Percentiles rank a stretch among this genome's conserved stretches.
phyloP scores from a whole-genome alignment of 1,140 invertebrate genomes.

The Micrasema longulum region DNA sequence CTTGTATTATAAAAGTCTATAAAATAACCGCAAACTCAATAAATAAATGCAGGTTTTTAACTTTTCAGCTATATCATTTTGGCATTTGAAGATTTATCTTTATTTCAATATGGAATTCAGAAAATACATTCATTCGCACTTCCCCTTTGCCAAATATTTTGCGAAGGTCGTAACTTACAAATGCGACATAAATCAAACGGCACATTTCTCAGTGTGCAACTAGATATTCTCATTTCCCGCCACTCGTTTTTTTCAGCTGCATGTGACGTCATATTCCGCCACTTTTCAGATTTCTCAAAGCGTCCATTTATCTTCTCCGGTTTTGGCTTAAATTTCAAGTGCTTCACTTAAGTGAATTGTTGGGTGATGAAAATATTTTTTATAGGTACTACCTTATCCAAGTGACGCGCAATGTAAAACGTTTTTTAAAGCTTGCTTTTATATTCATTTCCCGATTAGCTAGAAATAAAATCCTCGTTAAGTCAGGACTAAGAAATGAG shows the following conservation, averaged over 20 bases:
- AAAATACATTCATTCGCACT: background rate
- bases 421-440: no score
- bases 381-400: no score
- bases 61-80: no score
- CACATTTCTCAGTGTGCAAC: background rate
- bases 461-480: no score
- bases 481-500: no score
- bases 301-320: conserved; percentile 10
- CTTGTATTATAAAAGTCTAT: no score
- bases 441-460: no score
- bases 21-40: no score
- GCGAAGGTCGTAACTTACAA: background rate
- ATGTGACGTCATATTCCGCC: conserved; percentile 17
- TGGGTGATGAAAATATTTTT: background rate
- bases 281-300: conserved; percentile 5
- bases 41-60: no score
- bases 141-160: background rate
- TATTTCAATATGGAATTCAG: no score
- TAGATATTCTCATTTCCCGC: conserved; percentile 4
- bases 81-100: no score
- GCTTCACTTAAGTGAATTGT: background rate
- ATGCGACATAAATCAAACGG: conserved; percentile 2
- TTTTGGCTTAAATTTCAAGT: background rate
- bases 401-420: no score
- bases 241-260: conserved; percentile 12